Evolutionary conservation across 1,140 invertebrate genomes (phyloP), one percentile per base, ranked within the genome.

Genomic region (Microplitis mediator): DNA sequence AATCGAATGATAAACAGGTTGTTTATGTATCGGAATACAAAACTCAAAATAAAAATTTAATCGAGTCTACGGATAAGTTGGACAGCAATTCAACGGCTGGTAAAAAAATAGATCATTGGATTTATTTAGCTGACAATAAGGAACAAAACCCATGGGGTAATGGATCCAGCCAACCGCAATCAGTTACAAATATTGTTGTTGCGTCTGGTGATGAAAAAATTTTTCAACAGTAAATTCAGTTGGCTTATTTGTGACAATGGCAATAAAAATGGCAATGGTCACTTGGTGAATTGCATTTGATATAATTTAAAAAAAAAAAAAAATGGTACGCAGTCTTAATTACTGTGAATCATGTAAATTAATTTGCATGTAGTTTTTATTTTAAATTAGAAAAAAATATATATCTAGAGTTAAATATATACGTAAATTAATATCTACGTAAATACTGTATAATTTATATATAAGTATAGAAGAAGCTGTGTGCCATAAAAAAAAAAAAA

Each of bases 11-110:
- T 0, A 85, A 84, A 61, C 84, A 86, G 35, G 80, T 87, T 4
- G 83, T 87, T 60, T 87, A 86, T 58, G 85, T 87, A 0, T 84
- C 86, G 0, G 86, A 87, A 36, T 86, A 82, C 52, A 86, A 86
- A 51, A 78, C 83, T 0, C 52, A 61, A 9, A 71, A 62, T 32
- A 66, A 64, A 32, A 58, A 58, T 23, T 64, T 35, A 36, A 71
- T 34, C 32, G 74, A 75, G 4, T 54, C 63, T 16, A 14, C 14
- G 3, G 60, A 70, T 13, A 62, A 61, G 50, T 13, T 45, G 51
- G 60, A 58, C 4, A 16, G 14, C 32, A 61, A 31, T 11, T 35
- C 63, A 4, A 9, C 60, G 3, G 58, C 6, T 0, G 76, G 69
- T 68, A 76, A 82, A 61, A 82, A 80, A 65, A 79, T 80, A 36